Base-by-base conservation (phyloP, 2,888 invertebrate genomes). In the Saturnia pavonia region DNA sequence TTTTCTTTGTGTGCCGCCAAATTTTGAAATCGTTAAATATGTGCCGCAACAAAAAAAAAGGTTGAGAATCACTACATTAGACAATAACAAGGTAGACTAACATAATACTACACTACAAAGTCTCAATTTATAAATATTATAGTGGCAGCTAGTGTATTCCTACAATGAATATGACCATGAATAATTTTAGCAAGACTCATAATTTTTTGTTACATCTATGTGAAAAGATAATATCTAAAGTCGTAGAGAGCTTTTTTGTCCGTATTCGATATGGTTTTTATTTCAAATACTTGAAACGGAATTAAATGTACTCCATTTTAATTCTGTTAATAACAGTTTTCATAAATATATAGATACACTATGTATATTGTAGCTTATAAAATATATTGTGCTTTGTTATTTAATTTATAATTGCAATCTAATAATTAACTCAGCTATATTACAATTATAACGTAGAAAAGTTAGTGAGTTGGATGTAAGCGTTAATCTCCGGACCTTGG, bases 91-190 rank as follows among this genome's bases (percentile, higher is more conserved):
- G 25, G 1, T 25, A 60, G 14, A 27, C 14, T 27, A 60, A 60
- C 6, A 60, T 27, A 3, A 1, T 27, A 19, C 25, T 1, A 14
- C 16, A 25, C 12, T 19, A 60, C 6, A 60, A 51, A 16, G 1
- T 27, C 25, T 25, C 12, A 11, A 27, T 60, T 57, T 25, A 60
- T 60, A 12, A 11, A 14, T 60, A 60, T 60, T 14, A 4, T 27
- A 14, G 57, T 12, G 27, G 27, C 27, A 27, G 25, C 25, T 25
- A 34, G 19, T 65, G n/a, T 40, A 40, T 65, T 65, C 19, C 8
- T 40, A 65, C n/a, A 65, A 65, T 65, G 65, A 65, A 65, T 40
- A n/a, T 65, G 65, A 19, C 65, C 65, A 65, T 65, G 65, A 65
- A 40, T n/a, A 22, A 65, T 65, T 65, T 65, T 65, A 60, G 40